A percentile compares a stretch with the other conserved stretches of the same genome.
phyloP scores from a whole-genome alignment of 2,797 vertebrate species.

The Sciurus carolinensis region DNA sequence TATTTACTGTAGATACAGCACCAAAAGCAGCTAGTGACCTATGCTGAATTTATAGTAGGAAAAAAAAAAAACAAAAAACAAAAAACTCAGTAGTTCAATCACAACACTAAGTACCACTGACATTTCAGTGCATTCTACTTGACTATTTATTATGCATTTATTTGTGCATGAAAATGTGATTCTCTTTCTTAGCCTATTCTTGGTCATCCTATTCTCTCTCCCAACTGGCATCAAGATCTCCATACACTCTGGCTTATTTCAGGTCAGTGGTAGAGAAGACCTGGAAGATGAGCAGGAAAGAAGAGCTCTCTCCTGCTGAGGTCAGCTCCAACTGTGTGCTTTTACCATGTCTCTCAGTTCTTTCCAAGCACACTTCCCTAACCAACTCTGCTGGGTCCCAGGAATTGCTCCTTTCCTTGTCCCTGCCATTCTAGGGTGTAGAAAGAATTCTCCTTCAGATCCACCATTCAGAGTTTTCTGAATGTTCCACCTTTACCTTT shows the following conservation, averaged over 20 bases:
- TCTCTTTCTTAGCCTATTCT: neutral
- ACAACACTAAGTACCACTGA: neutral
- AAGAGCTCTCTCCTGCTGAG: neutral
- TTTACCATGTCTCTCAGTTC: neutral
- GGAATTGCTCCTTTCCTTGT: neutral
- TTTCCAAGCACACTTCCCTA: fast-evolving
- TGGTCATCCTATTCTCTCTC: neutral
- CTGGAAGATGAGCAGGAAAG: neutral
- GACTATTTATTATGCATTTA: neutral
- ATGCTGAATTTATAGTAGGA: neutral
- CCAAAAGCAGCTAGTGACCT: neutral
- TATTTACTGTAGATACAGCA: neutral
- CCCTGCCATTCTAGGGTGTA: no score
- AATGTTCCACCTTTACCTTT: neutral
- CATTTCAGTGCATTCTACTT: neutral
- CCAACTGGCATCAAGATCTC: neutral
- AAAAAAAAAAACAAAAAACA: neutral
- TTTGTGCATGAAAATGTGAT: neutral
- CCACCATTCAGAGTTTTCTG: neutral
- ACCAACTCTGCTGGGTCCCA: neutral
- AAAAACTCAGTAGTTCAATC: neutral
- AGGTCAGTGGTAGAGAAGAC: neutral
- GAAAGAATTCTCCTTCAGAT: neutral
- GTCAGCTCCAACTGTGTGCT: neutral
- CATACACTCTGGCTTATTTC: neutral